These are phyloP conservation scores for Steromphala cineraria DNA, from an alignment of 2,888 invertebrate species.

Conservation along the genomic window DNA sequence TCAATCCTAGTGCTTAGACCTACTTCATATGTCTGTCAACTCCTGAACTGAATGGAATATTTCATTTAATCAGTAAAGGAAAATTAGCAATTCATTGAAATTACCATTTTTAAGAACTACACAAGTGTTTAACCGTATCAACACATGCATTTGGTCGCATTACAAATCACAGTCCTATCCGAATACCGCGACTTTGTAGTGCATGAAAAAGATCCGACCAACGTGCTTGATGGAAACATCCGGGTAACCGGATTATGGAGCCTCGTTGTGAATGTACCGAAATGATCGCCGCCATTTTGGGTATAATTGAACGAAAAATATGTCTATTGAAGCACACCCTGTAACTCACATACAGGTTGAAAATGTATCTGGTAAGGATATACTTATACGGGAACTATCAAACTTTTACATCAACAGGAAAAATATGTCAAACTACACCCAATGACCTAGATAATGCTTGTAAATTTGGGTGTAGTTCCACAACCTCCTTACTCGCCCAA, in stretches of 20 bases:
- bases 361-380: constrained; percentile 61
- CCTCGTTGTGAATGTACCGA: constrained; percentile 48
- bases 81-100: too few species aligned
- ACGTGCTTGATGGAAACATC: constrained; percentile 30
- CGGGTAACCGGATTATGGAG: constrained; percentile 39
- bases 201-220: constrained; percentile 1
- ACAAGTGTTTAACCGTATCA: too few species aligned
- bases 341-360: constrained; percentile 63
- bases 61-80: too few species aligned
- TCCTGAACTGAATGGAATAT: too few species aligned
- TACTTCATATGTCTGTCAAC: too few species aligned
- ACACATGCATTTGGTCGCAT: too few species aligned
- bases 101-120: too few species aligned
- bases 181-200: neutral
- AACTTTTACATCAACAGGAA: neutral
- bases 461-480: constrained; percentile 46
- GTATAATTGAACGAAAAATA: constrained; percentile 50
- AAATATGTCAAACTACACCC: neutral
- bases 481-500: constrained; percentile 34
- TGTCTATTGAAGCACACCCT: constrained; percentile 63
- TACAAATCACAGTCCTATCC: too few species aligned
- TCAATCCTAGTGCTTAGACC: too few species aligned
- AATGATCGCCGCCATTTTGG: constrained; percentile 46
- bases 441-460: constrained; percentile 15
- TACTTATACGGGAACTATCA: constrained; percentile 1